Evolutionary conservation across 2,888 invertebrate species (phyloP).

Genomic region (Platycnemis pennipes): DNA sequence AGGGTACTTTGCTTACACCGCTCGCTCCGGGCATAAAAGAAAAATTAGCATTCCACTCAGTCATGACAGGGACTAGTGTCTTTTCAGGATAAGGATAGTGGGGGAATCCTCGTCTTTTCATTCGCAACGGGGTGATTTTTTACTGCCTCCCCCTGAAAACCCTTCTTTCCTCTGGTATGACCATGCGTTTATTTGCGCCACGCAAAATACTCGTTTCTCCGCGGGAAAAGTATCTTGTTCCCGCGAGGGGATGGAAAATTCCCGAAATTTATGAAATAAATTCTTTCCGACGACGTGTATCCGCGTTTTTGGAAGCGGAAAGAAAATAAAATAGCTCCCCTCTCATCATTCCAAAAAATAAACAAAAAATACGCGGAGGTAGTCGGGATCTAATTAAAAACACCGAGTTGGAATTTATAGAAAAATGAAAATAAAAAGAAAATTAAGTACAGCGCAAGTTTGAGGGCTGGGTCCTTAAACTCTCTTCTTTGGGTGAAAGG

Average conservation of each 20-base stretch:
- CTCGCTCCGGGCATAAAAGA: neutral
- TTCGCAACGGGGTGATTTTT: neutral
- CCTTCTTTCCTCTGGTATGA: neutral
- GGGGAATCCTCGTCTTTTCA: neutral
- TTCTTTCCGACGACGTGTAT: too few species aligned
- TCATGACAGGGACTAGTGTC: neutral
- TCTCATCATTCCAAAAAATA: neutral
- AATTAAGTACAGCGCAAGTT: neutral
- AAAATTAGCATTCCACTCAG: neutral
- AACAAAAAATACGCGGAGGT: neutral
- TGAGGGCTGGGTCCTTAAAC: too few species aligned
- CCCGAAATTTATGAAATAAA: too few species aligned
- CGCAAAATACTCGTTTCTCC: neutral
- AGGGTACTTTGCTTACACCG: neutral
- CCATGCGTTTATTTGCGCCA: neutral
- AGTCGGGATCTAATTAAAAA: neutral
- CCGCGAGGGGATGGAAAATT: too few species aligned
- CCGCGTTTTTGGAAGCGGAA: too few species aligned
- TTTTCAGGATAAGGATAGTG: neutral
- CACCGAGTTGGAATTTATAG: neutral
- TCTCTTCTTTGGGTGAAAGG: too few species aligned
- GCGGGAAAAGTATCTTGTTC: neutral
- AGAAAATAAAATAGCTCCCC: too few species aligned
- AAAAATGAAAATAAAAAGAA: neutral
- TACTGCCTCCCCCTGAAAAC: neutral